phyloP scores from a whole-genome alignment of 2,888 invertebrate genomes.

The Plemyria rubiginata region DNA sequence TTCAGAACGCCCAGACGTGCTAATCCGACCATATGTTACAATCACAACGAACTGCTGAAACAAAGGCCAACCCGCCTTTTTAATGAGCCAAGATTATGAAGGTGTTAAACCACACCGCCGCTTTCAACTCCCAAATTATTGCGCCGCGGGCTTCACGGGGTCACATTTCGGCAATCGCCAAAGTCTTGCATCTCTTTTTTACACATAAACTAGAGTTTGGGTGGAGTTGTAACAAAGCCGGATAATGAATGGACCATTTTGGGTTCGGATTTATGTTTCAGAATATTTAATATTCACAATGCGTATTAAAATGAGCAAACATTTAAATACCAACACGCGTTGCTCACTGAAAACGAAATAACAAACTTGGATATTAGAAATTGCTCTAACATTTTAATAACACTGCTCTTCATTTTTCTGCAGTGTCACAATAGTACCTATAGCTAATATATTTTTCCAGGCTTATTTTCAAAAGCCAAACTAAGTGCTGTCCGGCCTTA shows the following conservation, averaged over 20 bases:
- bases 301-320: not conserved
- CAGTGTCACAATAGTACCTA: too few relatives aligned
- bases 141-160: slow-evolving; percentile 72
- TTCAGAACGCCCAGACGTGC: slow-evolving; percentile 59
- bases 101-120: slow-evolving; percentile 80
- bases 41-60: slow-evolving; percentile 80
- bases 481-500: slow-evolving; percentile 9
- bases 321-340: not conserved
- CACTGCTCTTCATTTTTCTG: too few relatives aligned
- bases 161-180: slow-evolving; percentile 77
- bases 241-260: not conserved
- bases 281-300: not conserved
- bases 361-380: too few relatives aligned
- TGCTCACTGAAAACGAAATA: not conserved
- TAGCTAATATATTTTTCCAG: not conserved
- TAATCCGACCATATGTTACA: slow-evolving; percentile 82
- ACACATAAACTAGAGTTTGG: slow-evolving; percentile 8
- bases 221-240: slow-evolving; percentile 18
- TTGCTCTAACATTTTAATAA: too few relatives aligned
- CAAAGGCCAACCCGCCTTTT: slow-evolving; percentile 79
- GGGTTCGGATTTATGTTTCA: not conserved
- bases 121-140: slow-evolving; percentile 83
- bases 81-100: slow-evolving; percentile 84
- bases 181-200: slow-evolving; percentile 45
- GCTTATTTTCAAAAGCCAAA: not conserved